Evolutionary conservation across 2,888 invertebrate genomes (phyloP), one percentile per base, ranked within the genome.

Genomic region (Caradrina clavipalpis): DNA sequence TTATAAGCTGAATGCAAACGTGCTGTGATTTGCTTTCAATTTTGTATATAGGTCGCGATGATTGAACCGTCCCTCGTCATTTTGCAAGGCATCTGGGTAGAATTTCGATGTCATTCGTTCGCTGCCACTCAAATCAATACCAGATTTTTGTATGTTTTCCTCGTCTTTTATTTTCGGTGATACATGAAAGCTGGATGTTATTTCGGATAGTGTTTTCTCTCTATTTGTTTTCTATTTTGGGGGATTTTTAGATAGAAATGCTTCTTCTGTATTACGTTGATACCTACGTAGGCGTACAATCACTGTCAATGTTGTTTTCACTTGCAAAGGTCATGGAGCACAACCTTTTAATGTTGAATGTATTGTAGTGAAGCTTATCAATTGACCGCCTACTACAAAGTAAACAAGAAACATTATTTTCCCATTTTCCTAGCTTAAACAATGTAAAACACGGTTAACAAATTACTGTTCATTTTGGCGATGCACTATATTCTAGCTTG

Each of bases 1-100:
- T 87, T 86, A 87, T 90, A 90, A 90, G 88, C 88, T 86, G 83
- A 89, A 86, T 82, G 83, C 86, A 84, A 89, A 88, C 87, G 82
- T 80, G 84, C 76, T 86, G 86, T 87, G 87, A 88, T 90, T 89
- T 87, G 85, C 86, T 85, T 86, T 86, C 87, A 85, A 86, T 89
- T 82, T 83, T 74, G 86, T 84, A 86, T 83, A 84, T 87, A 80
- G 85, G 85, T 73, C 83, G 80, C 80, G 68, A 80, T 86, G 81
- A 86, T 85, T 83, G 86, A 82, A 71, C 78, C 80, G 81, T 82
- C 76, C 82, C 80, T 80, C 73, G 57, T 61, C 75, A 66, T 66
- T 59, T 21, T 39, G 59, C 62, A 55, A 51, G 26, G 55, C 67
- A 47, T 64, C 39, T 57, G n/a, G 35, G 70, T 81, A 83, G 83